phyloP scores from a whole-genome alignment of 2,797 vertebrate genomes.

The Menidia menidia region DNA sequence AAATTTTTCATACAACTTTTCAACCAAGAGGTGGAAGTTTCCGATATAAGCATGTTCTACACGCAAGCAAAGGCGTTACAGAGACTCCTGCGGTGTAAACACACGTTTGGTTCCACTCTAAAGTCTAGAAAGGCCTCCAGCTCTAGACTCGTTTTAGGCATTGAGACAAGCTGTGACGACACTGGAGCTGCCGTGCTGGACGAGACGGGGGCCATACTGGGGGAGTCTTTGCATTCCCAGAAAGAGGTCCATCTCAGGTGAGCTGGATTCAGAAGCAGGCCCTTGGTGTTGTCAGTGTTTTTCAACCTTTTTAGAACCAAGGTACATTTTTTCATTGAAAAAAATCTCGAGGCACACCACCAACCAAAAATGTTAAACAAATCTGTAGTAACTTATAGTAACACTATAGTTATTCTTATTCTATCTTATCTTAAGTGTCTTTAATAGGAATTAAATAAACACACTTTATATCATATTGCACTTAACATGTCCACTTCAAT shows the following conservation, averaged over 20 bases:
- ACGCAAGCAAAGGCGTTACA: not conserved
- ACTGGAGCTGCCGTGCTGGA: constrained; percentile 95
- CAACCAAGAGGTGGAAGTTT: not conserved
- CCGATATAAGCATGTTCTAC: constrained; percentile 46
- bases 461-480: too few species aligned
- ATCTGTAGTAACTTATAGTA: too few species aligned
- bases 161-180: constrained; percentile 97
- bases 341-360: too few species aligned
- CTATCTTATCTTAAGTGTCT: too few species aligned
- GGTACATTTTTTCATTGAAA: too few species aligned
- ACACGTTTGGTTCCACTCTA: not conserved
- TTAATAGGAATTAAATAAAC: too few species aligned
- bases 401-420: too few species aligned
- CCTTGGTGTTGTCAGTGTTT: too few species aligned
- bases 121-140: not conserved
- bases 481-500: too few species aligned
- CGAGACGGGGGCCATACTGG: constrained; percentile 86
- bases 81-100: constrained; percentile 15
- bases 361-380: too few species aligned
- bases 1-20: not conserved
- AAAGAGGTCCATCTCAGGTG: constrained; percentile 91
- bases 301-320: too few species aligned
- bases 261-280: constrained; percentile 4
- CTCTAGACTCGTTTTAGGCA: constrained; percentile 87
- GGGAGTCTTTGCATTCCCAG: constrained; percentile 91